Percentiles rank a stretch among this genome's conserved stretches.
These are phyloP conservation scores for Podargus strigoides DNA, from an alignment of 2,797 vertebrate species.

Conservation along the genomic window DNA sequence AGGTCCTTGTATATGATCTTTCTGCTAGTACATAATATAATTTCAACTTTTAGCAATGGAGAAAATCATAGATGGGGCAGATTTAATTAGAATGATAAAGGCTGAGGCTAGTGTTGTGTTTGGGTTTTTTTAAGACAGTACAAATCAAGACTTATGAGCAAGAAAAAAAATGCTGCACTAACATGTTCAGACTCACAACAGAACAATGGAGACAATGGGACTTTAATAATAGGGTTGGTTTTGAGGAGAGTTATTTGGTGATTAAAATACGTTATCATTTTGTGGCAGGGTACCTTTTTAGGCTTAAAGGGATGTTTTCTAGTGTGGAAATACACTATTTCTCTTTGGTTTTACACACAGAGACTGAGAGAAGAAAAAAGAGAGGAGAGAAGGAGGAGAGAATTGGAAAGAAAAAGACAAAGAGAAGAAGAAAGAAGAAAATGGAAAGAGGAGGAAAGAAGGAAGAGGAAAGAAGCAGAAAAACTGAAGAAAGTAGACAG, in stretches of 20 bases:
- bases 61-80: not conserved
- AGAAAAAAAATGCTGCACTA: not conserved
- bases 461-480: conserved; percentile 93
- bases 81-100: not conserved
- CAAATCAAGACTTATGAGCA: not conserved
- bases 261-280: not conserved
- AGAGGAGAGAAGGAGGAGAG: conserved; percentile 91
- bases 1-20: not conserved
- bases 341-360: conserved; percentile 62
- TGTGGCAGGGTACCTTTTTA: not conserved
- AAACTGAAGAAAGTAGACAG: conserved; percentile 89
- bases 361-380: conserved; percentile 96
- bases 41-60: not conserved
- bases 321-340: not conserved
- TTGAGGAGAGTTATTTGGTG: not conserved
- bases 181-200: not conserved
- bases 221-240: not conserved
- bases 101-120: not conserved
- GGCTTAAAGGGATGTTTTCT: not conserved
- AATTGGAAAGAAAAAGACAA: conserved; percentile 92
- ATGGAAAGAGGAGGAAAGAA: conserved; percentile 95
- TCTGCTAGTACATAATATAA: not conserved
- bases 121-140: not conserved
- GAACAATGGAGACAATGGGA: not conserved
- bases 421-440: conserved; percentile 96